Percentiles rank a stretch among this genome's conserved stretches.
Evolutionary conservation across 53 echinoderm and acorn worm species (phyloP).

Genomic region (Paelopatides confundens): DNA sequence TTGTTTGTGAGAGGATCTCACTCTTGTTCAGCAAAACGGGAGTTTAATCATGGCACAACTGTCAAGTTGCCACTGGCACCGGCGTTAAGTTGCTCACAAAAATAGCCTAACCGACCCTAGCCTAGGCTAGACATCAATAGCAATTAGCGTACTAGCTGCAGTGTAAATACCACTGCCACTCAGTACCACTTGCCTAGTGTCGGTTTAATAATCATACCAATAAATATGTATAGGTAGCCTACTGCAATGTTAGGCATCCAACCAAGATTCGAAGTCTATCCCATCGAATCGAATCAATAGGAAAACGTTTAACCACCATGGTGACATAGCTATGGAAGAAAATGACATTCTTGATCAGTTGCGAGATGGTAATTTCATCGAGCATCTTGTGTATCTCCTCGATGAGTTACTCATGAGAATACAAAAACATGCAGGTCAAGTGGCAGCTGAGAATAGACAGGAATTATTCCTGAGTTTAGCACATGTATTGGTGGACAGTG

Average conservation of each 20-base stretch:
- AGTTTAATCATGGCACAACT: slow-evolving; percentile 95
- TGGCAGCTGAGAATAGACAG: slow-evolving; percentile 80
- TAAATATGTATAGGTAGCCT: no score
- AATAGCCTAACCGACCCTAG: no score
- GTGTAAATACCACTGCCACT: no score
- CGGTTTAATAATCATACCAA: no score
- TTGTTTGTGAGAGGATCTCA: background rate
- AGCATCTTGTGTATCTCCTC: slow-evolving; percentile 80
- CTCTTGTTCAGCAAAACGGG: background rate
- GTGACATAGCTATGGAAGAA: slow-evolving; percentile 90
- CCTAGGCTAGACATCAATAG: no score
- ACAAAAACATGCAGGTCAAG: slow-evolving; percentile 87
- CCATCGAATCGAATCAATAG: slow-evolving; percentile 11
- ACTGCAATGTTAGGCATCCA: slow-evolving; percentile 83
- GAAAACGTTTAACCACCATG: background rate
- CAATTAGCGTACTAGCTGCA: no score
- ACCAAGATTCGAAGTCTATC: background rate
- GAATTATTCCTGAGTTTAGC: slow-evolving; percentile 84
- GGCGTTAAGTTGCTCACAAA: no score
- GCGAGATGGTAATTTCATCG: slow-evolving; percentile 77
- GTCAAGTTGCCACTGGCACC: slow-evolving; percentile 97
- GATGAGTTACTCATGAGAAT: slow-evolving; percentile 83
- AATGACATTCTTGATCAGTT: slow-evolving; percentile 90
- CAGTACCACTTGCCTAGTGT: no score
- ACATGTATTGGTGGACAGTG: slow-evolving; percentile 71